Base-by-base conservation (phyloP, 1,140 invertebrate genomes). In the Drosophila tropicalis region DNA sequence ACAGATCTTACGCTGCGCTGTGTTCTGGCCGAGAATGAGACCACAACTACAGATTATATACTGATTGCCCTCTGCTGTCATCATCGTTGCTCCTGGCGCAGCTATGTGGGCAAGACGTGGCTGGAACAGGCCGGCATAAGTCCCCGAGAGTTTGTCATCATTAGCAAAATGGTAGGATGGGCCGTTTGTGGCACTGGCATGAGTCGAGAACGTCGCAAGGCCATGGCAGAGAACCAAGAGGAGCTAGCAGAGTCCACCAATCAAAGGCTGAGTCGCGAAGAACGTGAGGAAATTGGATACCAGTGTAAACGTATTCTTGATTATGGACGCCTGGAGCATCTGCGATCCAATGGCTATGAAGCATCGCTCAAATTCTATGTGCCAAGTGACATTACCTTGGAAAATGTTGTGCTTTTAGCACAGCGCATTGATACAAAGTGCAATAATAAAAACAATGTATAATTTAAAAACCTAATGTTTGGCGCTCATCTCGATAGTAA, bases 11-110 rank as follows among this genome's bases (percentile, higher is more conserved):
- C 96, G 4, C 82, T 97, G 60, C 94, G 94, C 51, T 97, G 96
- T 91, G 79, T 81, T 7, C 71, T 81, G 1, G 80, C 91, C 56
- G 76, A 91, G 12, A 66, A 85, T 3, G 22, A 19, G 0, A 72
- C 79, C 2, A 70, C 83, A 15, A 92, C 92, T 56, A 92, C 94
- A 3, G 76, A 91, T 55, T 97, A 96, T 3, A 78, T 96, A 13
- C 86, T 96, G 12, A 94, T 98, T 89, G 96, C 97, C 3, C 94
- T 97, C 13, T 98, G 97, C 91, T 98, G 97, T 92, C 97, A 98
- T 93, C 97, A 98, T 92, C 94, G 95, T 58, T 97, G 96, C 89
- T 92, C 94, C 36, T 97, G 95, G 93, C 90, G 91, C 25, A 91
- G 94, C 0, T 97, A 96, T 91, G 93, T 95, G 34, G 97, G 96